Base-by-base conservation (phyloP, 2,888 invertebrate species). In the Xylocampa areola region DNA sequence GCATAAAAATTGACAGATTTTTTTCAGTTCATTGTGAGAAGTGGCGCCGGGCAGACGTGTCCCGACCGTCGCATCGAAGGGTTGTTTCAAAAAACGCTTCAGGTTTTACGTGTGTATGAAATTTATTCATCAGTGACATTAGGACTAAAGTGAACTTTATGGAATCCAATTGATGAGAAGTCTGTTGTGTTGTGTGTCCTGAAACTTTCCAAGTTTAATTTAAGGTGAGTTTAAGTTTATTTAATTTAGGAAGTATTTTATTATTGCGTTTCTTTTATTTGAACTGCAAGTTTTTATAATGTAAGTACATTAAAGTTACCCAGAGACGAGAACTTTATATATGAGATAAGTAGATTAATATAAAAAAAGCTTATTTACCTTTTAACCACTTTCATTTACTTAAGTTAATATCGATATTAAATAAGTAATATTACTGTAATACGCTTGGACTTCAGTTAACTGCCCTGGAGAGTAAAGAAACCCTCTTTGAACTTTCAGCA, bases 1-100 rank as follows among this genome's bases (percentile, higher is more conserved):
- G 89, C 91, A 92, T 94, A 94, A 94, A 94, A 94, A 94, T 94
- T 94, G 94, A 92, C 92, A 92, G 93, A 90, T 90, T 94, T 94
- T 94, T 94, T 94, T 92, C 92, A 94, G 94, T 94, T 85, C 86
- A 88, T 89, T 89, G 90, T 88, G 86, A 86, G 87, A 79, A 76
- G 84, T 78, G 63, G 80, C 36, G 65, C 71, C 75, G 84, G 75
- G 65, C 85, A 88, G 80, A 88, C 84, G 73, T 76, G 39, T 75
- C 66, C 73, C 75, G 67, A 73, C 76, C 67, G 65, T 75, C 69
- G 77, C 41, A 64, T 47, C 79, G 86, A 86, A 88, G 86, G 87
- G 89, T 89, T 89, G 89, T 85, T 77, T 67, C 76, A 79, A 85
- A 87, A 87, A 88, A 69, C 48, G 67, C 68, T 71, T 53, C 63